These are phyloP conservation scores for Ptychobarbus kaznakovi DNA, from an alignment of 2,797 vertebrate genomes.

Conservation along the genomic window DNA sequence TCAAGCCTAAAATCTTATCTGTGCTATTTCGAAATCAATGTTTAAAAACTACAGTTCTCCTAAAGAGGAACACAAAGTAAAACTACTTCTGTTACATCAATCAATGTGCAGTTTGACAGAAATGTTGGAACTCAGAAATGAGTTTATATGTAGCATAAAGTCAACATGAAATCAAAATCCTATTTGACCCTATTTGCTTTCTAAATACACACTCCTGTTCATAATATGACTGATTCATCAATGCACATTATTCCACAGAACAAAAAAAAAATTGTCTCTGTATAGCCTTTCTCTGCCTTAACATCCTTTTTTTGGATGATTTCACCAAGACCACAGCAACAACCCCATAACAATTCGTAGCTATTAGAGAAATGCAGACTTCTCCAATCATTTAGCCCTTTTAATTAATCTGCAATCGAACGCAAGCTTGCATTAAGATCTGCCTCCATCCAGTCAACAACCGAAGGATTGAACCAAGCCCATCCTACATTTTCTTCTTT, in stretches of 20 bases:
- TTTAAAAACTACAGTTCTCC: background rate
- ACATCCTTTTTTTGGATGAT: background rate
- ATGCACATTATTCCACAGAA: background rate
- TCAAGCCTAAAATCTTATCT: constrained; percentile 28
- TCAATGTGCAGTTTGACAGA: constrained; percentile 3
- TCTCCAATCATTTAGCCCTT: background rate
- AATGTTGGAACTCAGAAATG: background rate
- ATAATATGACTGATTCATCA: background rate
- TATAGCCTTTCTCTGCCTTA: background rate
- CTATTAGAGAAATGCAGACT: background rate
- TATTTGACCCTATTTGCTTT: background rate
- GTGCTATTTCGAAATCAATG: constrained; percentile 6
- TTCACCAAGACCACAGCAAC: background rate
- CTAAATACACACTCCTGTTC: background rate
- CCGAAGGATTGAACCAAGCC: background rate
- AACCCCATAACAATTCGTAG: background rate
- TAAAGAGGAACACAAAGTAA: background rate
- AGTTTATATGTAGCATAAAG: background rate
- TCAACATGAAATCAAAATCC: constrained; percentile 22
- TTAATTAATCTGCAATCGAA: background rate
- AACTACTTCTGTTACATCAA: background rate
- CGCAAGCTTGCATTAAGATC: background rate
- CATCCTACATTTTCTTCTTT: background rate
- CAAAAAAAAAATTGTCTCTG: background rate
- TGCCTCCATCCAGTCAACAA: background rate